Evolutionary conservation across 2,888 invertebrate species (phyloP), one percentile per base, ranked within the genome.

Genomic region (Epirrhoe tristata): DNA sequence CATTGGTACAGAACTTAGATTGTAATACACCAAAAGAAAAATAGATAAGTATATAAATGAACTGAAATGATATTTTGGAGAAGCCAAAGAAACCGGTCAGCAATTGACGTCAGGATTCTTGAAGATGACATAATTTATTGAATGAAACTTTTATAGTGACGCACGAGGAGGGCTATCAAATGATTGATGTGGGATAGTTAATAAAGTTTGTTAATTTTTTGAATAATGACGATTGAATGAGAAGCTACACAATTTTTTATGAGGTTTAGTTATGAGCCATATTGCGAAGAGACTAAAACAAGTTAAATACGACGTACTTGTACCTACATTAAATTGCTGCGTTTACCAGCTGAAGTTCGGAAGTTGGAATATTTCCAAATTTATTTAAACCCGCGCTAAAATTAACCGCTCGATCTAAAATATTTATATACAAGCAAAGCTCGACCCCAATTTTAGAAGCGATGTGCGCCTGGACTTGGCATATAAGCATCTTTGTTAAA

Each of bases 351-450:
- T 16, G 50, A 8, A n/a, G 46, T 31, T 54, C 31, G 39, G 17
- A 14, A 14, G 56, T 68, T 73, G 73, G 73, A 71, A 66, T 59
- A 63, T 46, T 66, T 71, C 77, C 78, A 78, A 77, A 75, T 72
- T 69, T 70, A 74, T 73, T 71, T 65, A 46, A 63, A 69, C 56
- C 65, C 60, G 31, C 39, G 14, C 66, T 46, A 62, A 74, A 77
- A 76, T 74, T 75, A 72, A 70, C 43, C 54, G 52, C 60, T 53
- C 57, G 14, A 8, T 71, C 68, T 63, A 67, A 66, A 66, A 66
- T 55, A 59, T 36, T 63, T 51, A 36, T 63, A 48, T 32, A 31
- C 60, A 50, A 31, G 53, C 51, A 48, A 17, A 34, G 14, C 32
- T 16, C 10, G n/a, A 56, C 51, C 53, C 34, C n/a, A 51, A 53